Base-by-base conservation (phyloP, 2,888 invertebrate genomes). In the Antitype chi region DNA sequence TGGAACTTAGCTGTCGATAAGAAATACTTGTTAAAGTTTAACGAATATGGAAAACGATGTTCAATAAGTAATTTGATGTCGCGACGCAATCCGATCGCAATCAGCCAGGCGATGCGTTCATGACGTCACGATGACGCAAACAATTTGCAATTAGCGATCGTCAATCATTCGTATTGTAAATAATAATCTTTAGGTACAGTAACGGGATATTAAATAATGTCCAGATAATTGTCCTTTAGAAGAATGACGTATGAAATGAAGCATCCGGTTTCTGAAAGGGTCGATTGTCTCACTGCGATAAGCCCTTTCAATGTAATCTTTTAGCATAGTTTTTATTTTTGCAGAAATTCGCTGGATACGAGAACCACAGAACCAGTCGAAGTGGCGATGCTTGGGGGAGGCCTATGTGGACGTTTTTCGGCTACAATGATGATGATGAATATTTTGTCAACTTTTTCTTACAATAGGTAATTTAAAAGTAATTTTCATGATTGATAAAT, bases 61-160 rank as follows among this genome's bases (percentile, higher is more conserved):
- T 83, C 68, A 70, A 86, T 85, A 79, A 83, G 66, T 82, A 81
- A 81, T 85, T 79, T 63, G 57, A 81, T 81, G 78, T 78, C 59
- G 69, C 69, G 17, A 59, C 72, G 70, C 69, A 68, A 75, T 76
- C 62, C 55, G 72, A 78, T 78, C 28, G 69, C 86, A 87, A 87
- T 87, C 85, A 88, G 66, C 23, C 68, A 63, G 1, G 11, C 77
- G 64, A 70, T 74, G 74, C 62, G 60, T 79, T 79, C 69, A 71
- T 87, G 82, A 87, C 84, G 78, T 70, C 84, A 84, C 78, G 81
- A 78, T 85, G 83, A 85, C 81, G 79, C 70, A 82, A 88, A 86
- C 85, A 85, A 77, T 80, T 88, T 78, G 85, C 76, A 88, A 89
- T 89, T 87, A 88, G 78, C 72, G 87, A 80, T 85, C 86, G 78